phyloP scores from a whole-genome alignment of 2,113 vertebrate genomes.

The Dipodomys ordii region DNA sequence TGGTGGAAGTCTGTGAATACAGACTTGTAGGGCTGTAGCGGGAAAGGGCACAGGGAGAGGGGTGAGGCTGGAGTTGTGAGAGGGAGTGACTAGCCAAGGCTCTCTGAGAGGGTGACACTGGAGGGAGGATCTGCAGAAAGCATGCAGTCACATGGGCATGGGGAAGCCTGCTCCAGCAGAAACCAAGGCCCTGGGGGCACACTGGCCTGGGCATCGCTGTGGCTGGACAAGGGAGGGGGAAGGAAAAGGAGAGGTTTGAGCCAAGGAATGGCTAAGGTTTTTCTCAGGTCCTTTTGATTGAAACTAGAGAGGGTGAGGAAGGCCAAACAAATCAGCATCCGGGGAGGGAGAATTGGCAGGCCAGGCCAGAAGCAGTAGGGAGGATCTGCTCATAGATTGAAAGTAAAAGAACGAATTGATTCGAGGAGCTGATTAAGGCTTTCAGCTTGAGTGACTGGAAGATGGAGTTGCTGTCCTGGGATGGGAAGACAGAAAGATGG shows the following conservation, averaged over 20 bases:
- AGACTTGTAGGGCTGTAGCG: not conserved
- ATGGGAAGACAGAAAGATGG: too few relatives aligned
- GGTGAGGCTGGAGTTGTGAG: not conserved
- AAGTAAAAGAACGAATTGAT: not conserved
- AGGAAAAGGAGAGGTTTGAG: too few relatives aligned
- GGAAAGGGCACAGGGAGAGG: not conserved
- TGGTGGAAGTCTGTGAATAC: not conserved
- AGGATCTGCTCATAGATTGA: not conserved
- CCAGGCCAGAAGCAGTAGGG: too few relatives aligned
- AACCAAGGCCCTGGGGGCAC: not conserved
- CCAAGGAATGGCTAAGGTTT: not conserved
- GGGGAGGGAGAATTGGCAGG: not conserved
- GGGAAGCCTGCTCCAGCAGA: not conserved
- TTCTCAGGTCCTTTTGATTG: not conserved
- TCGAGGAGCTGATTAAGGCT: not conserved
- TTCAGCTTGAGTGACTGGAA: not conserved
- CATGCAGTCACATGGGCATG: accelerated
- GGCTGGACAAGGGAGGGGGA: not conserved
- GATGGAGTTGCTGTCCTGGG: not conserved
- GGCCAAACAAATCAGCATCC: not conserved
- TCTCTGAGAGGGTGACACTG: not conserved
- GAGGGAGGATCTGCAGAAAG: not conserved
- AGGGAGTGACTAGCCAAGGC: not conserved
- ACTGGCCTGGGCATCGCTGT: not conserved
- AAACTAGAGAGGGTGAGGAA: not conserved